Evolutionary conservation across 1,140 invertebrate genomes (phyloP), one percentile per base, ranked within the genome.

Genomic region (Araneus ventricosus): DNA sequence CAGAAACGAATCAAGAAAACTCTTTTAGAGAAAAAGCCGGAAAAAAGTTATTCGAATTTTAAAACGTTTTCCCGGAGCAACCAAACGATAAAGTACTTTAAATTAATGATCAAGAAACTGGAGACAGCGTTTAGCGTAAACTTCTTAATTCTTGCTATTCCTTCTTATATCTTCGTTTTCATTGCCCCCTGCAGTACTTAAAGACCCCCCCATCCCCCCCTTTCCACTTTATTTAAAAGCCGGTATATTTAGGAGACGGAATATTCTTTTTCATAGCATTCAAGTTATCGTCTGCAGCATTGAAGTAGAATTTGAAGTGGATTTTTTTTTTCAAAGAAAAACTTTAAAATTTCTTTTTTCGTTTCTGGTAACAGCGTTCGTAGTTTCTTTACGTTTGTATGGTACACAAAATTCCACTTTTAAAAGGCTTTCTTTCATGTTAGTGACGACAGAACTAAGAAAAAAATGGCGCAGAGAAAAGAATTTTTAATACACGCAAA

Each of bases 41-140:
- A 61, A 70, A 70, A 30, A 75, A 70, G 4, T 34, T 17, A 37
- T 34, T 75, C 17, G 20, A n/a, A 61, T 24, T 61, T n/a, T 75
- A 75, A 30, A 75, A 75, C 67, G 67, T 34, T 75, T 30, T 1
- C 61, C n/a, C 7, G 27, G 30, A 70, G n/a, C 63, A 70, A n/a
- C 63, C 67, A 75, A 75, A 75, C 67, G 67, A 75, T 75, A 75
- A 75, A 75, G 67, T 75, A 75, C 27, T 75, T 75, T 75, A 75
- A 75, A 75, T 75, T 75, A 75, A 75, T 75, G 67, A 75, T 75
- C 67, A 75, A 75, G 27, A 75, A 37, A 30, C 67, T 75, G 1
- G 67, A 37, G 27, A 75, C 30, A 20, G 27, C 67, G 30, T 75
- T 75, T 75, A 75, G 30, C 67, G 27, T 34, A 75, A 75, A 75